Evolutionary conservation across 2,888 invertebrate genomes (phyloP).

Genomic region (Pachydiplax longipennis): DNA sequence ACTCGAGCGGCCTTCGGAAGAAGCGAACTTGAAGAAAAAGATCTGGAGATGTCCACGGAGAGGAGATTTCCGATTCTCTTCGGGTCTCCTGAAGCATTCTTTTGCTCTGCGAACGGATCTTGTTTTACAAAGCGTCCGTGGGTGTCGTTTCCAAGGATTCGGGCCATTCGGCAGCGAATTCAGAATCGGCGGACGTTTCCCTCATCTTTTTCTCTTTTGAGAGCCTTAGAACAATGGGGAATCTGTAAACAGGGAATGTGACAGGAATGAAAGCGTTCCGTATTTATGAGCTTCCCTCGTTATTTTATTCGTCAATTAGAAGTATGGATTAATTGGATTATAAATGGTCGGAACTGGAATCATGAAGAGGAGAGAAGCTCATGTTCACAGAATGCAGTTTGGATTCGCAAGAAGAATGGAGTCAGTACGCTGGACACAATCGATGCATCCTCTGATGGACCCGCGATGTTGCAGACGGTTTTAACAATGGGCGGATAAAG

Average conservation of each 20-base stretch:
- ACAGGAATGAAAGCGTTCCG: background rate
- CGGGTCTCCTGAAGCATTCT: background rate
- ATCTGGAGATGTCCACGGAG: background rate
- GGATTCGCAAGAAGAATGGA: too few relatives aligned
- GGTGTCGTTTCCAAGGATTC: background rate
- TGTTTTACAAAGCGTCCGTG: background rate
- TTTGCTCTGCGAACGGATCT: background rate
- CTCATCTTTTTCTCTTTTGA: background rate
- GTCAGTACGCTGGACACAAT: too few relatives aligned
- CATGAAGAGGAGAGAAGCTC: too few relatives aligned
- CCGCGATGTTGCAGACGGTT: too few relatives aligned
- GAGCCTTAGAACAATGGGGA: background rate
- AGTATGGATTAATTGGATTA: too few relatives aligned
- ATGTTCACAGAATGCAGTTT: too few relatives aligned
- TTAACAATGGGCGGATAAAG: too few relatives aligned
- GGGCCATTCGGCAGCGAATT: background rate
- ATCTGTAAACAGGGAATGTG: background rate
- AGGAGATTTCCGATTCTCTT: background rate
- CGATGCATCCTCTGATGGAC: too few relatives aligned
- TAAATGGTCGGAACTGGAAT: too few relatives aligned
- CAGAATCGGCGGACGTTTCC: background rate
- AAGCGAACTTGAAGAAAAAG: background rate
- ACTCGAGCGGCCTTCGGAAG: background rate
- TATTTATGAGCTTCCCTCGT: background rate
- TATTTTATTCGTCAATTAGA: background rate